Conservation (phyloP, 2,797 vertebrate genomes). For the Manis pentadactyla region DNA sequence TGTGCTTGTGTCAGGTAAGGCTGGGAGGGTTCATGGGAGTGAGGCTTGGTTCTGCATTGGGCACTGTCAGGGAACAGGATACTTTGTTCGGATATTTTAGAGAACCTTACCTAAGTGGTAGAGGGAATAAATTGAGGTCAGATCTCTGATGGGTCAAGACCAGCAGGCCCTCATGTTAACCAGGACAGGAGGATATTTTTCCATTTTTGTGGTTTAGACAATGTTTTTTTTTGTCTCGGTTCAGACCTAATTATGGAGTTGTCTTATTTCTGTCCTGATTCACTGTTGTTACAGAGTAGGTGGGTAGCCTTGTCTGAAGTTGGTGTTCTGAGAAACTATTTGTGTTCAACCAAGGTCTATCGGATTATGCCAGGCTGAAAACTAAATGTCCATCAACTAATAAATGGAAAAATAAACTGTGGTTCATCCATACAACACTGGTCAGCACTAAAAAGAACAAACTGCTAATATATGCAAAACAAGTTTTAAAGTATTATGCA, state of each 20-base stretch:
- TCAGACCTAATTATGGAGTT: not conserved
- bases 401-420: not conserved
- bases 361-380: not conserved
- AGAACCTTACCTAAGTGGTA: not conserved
- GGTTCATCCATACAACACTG: not conserved
- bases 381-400: not conserved
- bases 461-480: not conserved
- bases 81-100: not conserved
- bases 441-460: not conserved
- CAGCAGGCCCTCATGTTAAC: not conserved
- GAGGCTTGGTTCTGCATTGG: not conserved
- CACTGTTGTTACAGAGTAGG: not conserved
- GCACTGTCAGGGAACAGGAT: not conserved
- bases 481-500: not conserved
- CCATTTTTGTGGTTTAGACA: not conserved
- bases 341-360: not conserved
- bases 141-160: not conserved
- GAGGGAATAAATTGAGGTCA: not conserved
- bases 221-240: not conserved
- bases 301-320: not conserved
- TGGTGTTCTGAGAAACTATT: not conserved
- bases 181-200: not conserved
- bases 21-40: fast-evolving
- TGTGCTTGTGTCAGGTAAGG: not conserved
- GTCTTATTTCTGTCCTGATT: not conserved